These are phyloP conservation scores for Leptobrachium ailaonicum DNA, from an alignment of 2,113 vertebrate species.

Conservation along the genomic window DNA sequence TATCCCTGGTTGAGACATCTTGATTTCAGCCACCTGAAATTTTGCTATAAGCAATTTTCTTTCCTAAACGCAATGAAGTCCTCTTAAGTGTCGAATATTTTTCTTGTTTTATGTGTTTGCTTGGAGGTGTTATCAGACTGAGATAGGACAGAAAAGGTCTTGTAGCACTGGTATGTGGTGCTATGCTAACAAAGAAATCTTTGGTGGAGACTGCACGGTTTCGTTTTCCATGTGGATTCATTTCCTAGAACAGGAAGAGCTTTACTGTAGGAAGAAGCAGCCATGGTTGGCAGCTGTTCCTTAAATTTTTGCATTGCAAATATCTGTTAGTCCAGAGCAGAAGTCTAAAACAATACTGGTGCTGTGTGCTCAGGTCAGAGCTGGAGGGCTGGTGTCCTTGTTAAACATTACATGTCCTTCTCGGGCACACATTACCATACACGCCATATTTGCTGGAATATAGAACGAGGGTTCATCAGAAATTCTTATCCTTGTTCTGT, in stretches of 20 bases:
- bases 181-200: too few species aligned
- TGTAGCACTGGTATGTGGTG: too few species aligned
- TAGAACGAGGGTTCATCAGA: not conserved
- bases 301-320: conserved; percentile 39
- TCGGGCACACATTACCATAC: conserved; percentile 9
- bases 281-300: conserved; percentile 13
- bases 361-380: conserved; percentile 29
- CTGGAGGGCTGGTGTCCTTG: conserved; percentile 3
- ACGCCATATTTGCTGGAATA: not conserved
- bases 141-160: too few species aligned
- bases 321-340: conserved; percentile 20
- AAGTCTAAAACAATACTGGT: conserved; percentile 12
- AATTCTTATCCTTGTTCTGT: too few species aligned
- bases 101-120: too few species aligned
- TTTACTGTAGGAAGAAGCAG: conserved; percentile 1
- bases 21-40: too few species aligned
- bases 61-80: too few species aligned
- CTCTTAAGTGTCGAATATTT: too few species aligned
- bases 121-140: too few species aligned
- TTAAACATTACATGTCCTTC: conserved; percentile 29
- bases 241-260: not conserved
- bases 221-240: not conserved
- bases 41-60: too few species aligned
- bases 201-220: not conserved
- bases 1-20: too few species aligned